Percentiles rank a stretch among this genome's conserved stretches.
phyloP scores from a whole-genome alignment of 1,140 invertebrate genomes.

The Macrosteles quadrilineatus region DNA sequence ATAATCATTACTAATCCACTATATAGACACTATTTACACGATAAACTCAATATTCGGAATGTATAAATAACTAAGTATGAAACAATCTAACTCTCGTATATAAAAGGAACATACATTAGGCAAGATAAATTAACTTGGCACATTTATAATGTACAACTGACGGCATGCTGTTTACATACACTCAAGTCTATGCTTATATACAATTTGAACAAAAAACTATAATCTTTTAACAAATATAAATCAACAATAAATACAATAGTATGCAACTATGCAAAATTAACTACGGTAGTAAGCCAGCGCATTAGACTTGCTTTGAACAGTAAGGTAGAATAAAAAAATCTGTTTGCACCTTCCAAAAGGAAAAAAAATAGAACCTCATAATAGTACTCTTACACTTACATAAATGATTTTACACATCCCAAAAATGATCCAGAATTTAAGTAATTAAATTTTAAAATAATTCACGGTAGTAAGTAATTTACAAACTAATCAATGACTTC shows the following conservation, averaged over 20 bases:
- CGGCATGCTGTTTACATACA: background rate
- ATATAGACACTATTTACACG: background rate
- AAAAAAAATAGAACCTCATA: background rate
- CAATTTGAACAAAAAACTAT: background rate
- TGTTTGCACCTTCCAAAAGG: background rate
- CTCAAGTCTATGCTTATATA: slow-evolving; percentile 8
- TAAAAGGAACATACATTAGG: slow-evolving; percentile 20
- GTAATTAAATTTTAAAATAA: background rate
- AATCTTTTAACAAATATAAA: background rate
- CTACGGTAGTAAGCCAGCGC: background rate
- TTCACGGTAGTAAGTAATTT: background rate
- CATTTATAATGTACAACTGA: slow-evolving; percentile 3
- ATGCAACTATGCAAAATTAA: background rate
- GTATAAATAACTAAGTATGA: slow-evolving; percentile 22
- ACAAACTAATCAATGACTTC: background rate
- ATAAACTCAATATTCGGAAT: slow-evolving; percentile 3
- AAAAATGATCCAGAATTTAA: background rate
- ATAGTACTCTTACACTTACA: background rate
- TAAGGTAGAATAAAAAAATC: background rate
- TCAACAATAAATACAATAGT: slow-evolving; percentile 10
- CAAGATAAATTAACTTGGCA: slow-evolving; percentile 24
- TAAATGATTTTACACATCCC: background rate
- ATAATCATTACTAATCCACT: background rate
- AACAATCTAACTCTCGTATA: background rate
- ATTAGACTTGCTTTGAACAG: background rate